A percentile compares a stretch with the other conserved stretches of the same genome.
These are phyloP conservation scores for Monochamus alternatus DNA, from an alignment of 2,888 invertebrate genomes.

Conservation along the genomic window DNA sequence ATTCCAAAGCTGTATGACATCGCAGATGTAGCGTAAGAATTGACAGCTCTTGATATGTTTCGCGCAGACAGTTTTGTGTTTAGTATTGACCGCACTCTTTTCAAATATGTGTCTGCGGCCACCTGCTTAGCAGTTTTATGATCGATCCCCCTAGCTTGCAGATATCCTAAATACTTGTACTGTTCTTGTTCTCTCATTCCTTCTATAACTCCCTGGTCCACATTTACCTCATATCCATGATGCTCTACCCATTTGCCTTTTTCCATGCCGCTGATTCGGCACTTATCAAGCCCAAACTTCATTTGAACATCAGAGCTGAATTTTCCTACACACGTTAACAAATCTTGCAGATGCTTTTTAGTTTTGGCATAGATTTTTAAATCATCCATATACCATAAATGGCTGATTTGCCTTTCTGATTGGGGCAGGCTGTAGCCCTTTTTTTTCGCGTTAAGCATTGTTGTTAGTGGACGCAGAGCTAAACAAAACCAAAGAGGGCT, in stretches of 20 bases:
- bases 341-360: not conserved
- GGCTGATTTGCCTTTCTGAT: not conserved
- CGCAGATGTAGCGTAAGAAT: not conserved
- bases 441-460: not conserved
- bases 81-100: not conserved
- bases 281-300: constrained; percentile 8
- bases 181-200: not conserved
- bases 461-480: constrained; percentile 11
- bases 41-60: not conserved
- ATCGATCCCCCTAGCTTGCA: not conserved
- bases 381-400: constrained; percentile 6
- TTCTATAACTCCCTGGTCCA: not conserved
- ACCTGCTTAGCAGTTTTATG: not conserved
- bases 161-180: not conserved
- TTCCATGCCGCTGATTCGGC: not conserved
- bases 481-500: constrained; percentile 23
- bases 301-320: not conserved
- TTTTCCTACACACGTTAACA: not conserved
- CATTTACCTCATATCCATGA: not conserved
- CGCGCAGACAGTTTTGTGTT: not conserved
- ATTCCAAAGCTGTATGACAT: not conserved
- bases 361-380: not conserved
- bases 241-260: not conserved
- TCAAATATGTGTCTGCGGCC: not conserved
- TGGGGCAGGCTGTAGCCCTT: not conserved